These are phyloP conservation scores for Eira barbara DNA, from an alignment of 2,113 vertebrate genomes.

Conservation along the genomic window DNA sequence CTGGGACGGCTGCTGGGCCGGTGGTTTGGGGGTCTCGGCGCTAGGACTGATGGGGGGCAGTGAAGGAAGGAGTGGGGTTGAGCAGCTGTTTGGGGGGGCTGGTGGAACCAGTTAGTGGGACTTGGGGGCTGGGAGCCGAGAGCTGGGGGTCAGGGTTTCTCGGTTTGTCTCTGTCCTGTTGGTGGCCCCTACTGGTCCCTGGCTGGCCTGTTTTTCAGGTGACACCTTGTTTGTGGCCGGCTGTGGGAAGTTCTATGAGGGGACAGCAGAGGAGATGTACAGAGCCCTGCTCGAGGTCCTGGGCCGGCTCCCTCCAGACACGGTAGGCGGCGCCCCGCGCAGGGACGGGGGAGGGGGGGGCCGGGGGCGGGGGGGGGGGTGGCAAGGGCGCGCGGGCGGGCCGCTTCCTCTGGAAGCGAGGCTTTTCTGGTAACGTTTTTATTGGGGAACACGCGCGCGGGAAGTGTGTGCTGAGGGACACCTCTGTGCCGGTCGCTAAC, in stretches of 20 bases:
- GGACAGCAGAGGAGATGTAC: constrained; percentile 97
- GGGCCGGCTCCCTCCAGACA: constrained; percentile 90
- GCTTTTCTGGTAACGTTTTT: neutral
- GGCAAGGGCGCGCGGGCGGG: neutral
- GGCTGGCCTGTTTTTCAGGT: constrained; percentile 80
- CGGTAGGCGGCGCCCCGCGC: constrained; percentile 79
- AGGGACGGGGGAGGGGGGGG: no score
- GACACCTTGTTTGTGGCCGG: constrained; percentile 97
- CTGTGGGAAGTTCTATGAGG: constrained; percentile 98
- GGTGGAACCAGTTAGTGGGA: no score
- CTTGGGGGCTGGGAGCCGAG: no score
- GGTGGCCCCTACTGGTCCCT: neutral
- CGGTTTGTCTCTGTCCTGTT: neutral
- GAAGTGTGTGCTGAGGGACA: neutral
- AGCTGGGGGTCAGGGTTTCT: no score
- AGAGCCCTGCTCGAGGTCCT: constrained; percentile 92
- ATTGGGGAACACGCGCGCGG: neutral
- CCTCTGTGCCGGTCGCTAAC: rapidly evolving
- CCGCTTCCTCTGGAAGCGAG: neutral
- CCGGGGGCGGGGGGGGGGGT: no score
- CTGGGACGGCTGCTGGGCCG: neutral
- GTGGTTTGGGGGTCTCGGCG: neutral
- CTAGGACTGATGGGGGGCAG: neutral
- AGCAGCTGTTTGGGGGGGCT: neutral
- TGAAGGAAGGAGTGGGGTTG: neutral